Evolutionary conservation across 2,113 vertebrate species (phyloP), one percentile per base, ranked within the genome.

Genomic region (Poeciliopsis retropinna): DNA sequence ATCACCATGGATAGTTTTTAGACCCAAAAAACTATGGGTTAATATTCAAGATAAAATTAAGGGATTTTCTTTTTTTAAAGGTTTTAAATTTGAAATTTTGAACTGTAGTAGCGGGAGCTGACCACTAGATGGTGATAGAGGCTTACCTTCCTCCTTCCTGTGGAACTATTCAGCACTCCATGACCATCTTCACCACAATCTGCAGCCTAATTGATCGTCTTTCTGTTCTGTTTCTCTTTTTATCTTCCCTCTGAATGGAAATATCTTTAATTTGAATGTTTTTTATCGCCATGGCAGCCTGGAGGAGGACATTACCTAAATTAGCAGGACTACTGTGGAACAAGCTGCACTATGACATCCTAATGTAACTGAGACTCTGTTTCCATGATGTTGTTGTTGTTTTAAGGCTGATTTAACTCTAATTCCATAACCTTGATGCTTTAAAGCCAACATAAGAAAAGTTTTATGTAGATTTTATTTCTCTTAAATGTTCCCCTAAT

Each of bases 61-160:
- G 51, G 27, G 28, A 57, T 5, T 54, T 54, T 7, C n/a, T 61
- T 34, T 41, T 39, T 47, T 19, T 19, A 17, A 19, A 34, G 32
- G 31, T 37, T 41, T 72, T 32, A 14, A 64, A 13, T 39, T 5
- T 54, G 0, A 54, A 9, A 1, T n/a, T 75, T 62, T 71, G 78
- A 29, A 44, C 51, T 85, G 89, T 82, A 83, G 70, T 87, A 25
- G 30, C 60, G 47, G 75, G 0, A 0, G 34, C 2, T 70, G 69
- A 47, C 79, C 86, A 88, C 69, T 62, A 79, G 5, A 70, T 0
- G 85, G 89, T 15, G 80, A 72, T 84, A 34, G 31, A 76, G 64
- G 51, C 37, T 41, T 5, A 66, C 8, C 22, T 5, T 27, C 72
- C 32, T 60, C 6, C 70, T 70, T 70, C 29, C 6, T 11, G 22